Base-by-base conservation (phyloP, 2,888 invertebrate genomes). In the Orgyia antiqua region DNA sequence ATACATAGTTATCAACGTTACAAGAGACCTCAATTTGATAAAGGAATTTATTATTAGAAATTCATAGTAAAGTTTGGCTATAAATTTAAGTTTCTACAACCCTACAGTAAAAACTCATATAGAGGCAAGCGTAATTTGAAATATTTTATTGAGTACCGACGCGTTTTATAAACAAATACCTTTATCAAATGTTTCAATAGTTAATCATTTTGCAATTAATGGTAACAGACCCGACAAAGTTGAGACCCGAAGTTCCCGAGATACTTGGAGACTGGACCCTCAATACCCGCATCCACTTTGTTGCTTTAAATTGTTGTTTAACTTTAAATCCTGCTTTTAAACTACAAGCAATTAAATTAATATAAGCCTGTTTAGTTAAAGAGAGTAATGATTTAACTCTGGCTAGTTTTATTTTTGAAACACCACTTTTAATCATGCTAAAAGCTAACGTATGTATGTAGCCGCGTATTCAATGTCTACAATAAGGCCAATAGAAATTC, bases 211-310 rank as follows among this genome's bases (percentile, higher is more conserved):
- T 43, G 56, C 53, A 58, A 70, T 62, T 58, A 66, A 54, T 55
- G 56, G 55, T 62, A 67, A 71, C 72, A 71, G 68, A 74, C 70
- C 70, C 68, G 58, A 49, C 51, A 66, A 68, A 72, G 69, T 70
- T 67, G 66, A 59, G 58, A 61, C 53, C 62, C 65, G 68, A 64
- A 58, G 67, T 65, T 64, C 60, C 59, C 62, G 59, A 72, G 78
- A 82, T 83, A 83, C 83, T 83, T 83, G 83, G 83, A 83, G 82
- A 76, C 73, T 73, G 80, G 74, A 61, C 69, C 61, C 64, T 65
- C 67, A 51, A 54, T 67, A 74, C 79, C 77, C 79, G 77, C 78
- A 77, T 80, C 72, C 70, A 61, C 73, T 79, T 75, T 75, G 70
- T 58, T 57, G 60, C 61, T 58, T 64, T 58, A 57, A 50, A 64